Conservation (phyloP, 1,140 invertebrate genomes). For the Diorhabda carinulata region DNA sequence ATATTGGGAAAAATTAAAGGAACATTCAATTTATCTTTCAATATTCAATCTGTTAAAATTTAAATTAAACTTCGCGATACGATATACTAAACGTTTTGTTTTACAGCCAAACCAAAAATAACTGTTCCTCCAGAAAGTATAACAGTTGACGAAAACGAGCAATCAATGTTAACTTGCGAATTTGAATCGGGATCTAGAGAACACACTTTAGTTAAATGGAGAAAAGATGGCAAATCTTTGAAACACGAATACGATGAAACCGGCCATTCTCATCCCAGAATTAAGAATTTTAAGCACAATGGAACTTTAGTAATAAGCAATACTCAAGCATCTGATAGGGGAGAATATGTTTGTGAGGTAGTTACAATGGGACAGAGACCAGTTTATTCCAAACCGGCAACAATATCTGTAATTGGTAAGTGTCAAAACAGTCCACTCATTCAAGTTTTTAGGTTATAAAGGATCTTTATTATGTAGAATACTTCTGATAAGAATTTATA, state of each 20-base stretch:
- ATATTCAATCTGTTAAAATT: too few species aligned
- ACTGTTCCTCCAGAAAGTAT: constrained; percentile 52
- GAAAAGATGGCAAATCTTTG: constrained; percentile 64
- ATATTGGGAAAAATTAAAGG: too few species aligned
- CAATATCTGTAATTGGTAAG: constrained; percentile 60
- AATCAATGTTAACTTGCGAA: constrained; percentile 60
- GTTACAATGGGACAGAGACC: constrained; percentile 61
- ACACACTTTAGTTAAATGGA: constrained; percentile 66
- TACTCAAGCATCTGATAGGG: constrained; percentile 59
- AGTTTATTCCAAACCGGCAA: constrained; percentile 56
- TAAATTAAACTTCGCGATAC: too few species aligned
- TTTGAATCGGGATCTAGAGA: constrained; percentile 53
- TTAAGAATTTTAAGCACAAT: constrained; percentile 52
- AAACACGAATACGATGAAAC: constrained; percentile 39
- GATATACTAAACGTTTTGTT: neutral
- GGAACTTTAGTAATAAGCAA: constrained; percentile 59
- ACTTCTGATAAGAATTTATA: too few species aligned
- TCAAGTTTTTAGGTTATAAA: constrained; percentile 3
- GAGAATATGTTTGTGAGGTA: constrained; percentile 66
- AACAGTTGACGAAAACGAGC: constrained; percentile 66
- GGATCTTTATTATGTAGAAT: neutral
- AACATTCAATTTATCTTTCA: too few species aligned
- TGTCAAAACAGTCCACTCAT: neutral
- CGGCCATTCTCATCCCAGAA: constrained; percentile 45
- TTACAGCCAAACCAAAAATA: constrained; percentile 39